phyloP scores from a whole-genome alignment of 2,888 invertebrate genomes.

The Apamea sordens region DNA sequence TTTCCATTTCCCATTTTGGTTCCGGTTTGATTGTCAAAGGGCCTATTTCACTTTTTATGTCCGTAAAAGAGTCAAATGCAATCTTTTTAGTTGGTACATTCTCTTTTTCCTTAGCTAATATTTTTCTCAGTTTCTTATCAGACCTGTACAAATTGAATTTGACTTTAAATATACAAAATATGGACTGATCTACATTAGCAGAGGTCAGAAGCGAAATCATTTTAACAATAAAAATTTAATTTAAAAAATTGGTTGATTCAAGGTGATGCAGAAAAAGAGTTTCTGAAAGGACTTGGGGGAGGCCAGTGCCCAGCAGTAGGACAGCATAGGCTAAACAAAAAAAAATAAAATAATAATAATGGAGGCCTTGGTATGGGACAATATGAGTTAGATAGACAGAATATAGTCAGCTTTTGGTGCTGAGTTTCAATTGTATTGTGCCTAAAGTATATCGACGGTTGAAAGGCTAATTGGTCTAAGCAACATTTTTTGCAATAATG shows the following conservation, averaged over 20 bases:
- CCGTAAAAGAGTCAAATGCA: slow-evolving; percentile 86
- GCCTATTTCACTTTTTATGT: slow-evolving; percentile 88
- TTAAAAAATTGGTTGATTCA: neutral
- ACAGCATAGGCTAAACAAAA: neutral
- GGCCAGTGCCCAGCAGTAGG: no score
- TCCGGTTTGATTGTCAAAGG: slow-evolving; percentile 83
- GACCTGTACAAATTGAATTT: slow-evolving; percentile 74
- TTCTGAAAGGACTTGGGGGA: neutral
- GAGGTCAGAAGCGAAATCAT: neutral
- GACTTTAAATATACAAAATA: slow-evolving; percentile 1
- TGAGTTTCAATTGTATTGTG: neutral
- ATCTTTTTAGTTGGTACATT: slow-evolving; percentile 85
- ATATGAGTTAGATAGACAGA: neutral
- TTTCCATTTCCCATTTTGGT: slow-evolving; percentile 88
- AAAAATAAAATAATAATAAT: neutral
- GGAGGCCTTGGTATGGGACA: neutral
- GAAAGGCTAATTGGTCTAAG: no score
- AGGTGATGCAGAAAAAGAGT: neutral
- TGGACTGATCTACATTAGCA: neutral
- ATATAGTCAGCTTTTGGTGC: neutral
- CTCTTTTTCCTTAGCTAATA: slow-evolving; percentile 74
- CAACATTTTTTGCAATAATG: no score
- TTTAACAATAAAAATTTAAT: neutral
- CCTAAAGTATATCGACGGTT: neutral
- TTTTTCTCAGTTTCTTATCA: slow-evolving; percentile 83